phyloP scores from a whole-genome alignment of 92 coral and sea anemone genomes.

The Virgularia gustaviana region DNA sequence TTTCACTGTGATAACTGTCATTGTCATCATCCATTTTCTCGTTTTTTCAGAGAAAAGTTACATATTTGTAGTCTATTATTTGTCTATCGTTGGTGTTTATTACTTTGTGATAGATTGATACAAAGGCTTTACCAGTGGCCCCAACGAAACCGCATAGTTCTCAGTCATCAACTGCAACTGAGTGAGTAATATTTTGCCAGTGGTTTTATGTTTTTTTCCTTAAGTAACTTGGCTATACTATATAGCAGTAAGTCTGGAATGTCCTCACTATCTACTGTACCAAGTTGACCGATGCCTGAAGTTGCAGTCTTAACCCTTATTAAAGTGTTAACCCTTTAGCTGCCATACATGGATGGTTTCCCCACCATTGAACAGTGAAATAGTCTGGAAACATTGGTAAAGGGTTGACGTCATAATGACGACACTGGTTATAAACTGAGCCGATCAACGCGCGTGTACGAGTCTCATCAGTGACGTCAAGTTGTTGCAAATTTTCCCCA shows the following conservation, averaged over 20 bases:
- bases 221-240: background rate
- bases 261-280: background rate
- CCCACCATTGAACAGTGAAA: too few relatives aligned
- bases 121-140: conserved; percentile 52
- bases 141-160: conserved; percentile 11
- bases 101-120: conserved; percentile 34
- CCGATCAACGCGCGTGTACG: too few relatives aligned
- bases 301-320: too few relatives aligned
- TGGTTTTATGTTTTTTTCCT: background rate
- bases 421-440: background rate
- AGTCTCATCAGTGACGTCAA: too few relatives aligned
- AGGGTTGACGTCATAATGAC: too few relatives aligned
- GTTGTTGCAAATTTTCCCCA: too few relatives aligned
- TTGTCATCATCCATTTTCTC: background rate
- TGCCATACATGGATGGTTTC: too few relatives aligned
- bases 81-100: too few relatives aligned
- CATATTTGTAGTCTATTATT: too few relatives aligned
- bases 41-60: background rate
- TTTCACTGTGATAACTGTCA: background rate
- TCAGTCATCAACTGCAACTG: conserved; percentile 9
- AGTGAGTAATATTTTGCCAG: background rate
- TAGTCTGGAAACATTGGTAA: too few relatives aligned
- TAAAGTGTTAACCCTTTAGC: too few relatives aligned
- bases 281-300: too few relatives aligned
- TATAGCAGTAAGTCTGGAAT: background rate